phyloP scores from a whole-genome alignment of 2,113 vertebrate genomes.

The Serilophus lunatus region DNA sequence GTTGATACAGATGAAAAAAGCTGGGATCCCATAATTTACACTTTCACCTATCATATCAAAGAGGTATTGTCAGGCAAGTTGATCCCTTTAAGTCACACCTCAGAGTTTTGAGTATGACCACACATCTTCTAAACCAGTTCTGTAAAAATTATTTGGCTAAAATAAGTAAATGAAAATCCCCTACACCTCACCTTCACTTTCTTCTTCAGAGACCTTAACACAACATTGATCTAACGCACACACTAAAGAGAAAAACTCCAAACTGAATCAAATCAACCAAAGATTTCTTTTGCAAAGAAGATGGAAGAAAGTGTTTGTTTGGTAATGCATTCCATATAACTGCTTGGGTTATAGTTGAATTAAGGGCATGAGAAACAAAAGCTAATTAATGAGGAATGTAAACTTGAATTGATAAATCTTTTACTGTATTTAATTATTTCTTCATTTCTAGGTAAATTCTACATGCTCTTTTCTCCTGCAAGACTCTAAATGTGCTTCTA shows the following conservation, averaged over 20 bases:
- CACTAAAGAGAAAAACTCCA: fast-evolving
- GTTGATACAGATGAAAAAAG: not conserved
- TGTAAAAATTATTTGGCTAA: not conserved
- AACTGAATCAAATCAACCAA: not conserved
- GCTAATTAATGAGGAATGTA: not conserved
- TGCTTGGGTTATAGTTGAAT: not conserved
- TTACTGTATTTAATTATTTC: not conserved
- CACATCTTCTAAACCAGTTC: not conserved
- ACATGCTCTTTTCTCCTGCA: not conserved
- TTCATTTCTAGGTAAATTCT: not conserved
- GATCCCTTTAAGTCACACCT: not conserved
- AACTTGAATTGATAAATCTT: not conserved
- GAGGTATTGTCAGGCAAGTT: not conserved
- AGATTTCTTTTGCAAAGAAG: not conserved
- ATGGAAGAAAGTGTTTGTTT: not conserved
- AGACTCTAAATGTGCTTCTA: not conserved
- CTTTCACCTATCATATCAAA: not conserved
- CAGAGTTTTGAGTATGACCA: not conserved
- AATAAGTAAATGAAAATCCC: not conserved
- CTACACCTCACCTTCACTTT: not conserved
- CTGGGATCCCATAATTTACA: not conserved
- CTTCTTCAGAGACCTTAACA: not conserved
- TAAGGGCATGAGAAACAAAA: not conserved
- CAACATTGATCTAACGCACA: not conserved
- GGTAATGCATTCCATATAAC: not conserved